phyloP scores from a whole-genome alignment of 1,140 invertebrate genomes.

The Penaeus indicus region DNA sequence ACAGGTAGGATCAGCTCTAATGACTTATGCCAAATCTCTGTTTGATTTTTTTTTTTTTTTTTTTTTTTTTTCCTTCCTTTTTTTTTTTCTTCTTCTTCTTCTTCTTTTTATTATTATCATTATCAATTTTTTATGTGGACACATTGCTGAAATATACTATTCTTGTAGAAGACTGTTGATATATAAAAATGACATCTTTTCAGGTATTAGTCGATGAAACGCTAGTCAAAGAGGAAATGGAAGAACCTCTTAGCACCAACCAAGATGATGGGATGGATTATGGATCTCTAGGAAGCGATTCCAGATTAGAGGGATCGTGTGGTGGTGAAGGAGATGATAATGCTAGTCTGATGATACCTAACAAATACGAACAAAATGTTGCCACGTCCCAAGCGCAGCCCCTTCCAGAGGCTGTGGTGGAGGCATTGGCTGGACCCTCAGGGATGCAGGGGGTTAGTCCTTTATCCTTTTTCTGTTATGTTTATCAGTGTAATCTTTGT shows the following conservation, averaged over 20 bases:
- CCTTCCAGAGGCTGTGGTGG: conserved; percentile 64
- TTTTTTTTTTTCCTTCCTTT: no score
- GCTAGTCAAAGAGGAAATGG: conserved; percentile 60
- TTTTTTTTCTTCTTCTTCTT: no score
- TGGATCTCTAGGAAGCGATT: conserved; percentile 54
- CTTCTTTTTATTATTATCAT: no score
- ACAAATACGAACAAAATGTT: conserved; percentile 48
- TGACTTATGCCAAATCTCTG: no score
- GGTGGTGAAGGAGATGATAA: conserved; percentile 41
- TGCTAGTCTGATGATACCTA: conserved; percentile 38
- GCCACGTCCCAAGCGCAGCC: conserved; percentile 54
- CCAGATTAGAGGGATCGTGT: conserved; percentile 44
- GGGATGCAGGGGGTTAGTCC: conserved; percentile 63
- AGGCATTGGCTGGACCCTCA: conserved; percentile 65
- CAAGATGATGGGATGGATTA: conserved; percentile 61
- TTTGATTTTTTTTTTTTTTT: no score
- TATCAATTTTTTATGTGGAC: no score
- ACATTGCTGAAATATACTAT: no score
- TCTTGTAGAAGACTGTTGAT: no score
- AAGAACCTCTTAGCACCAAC: conserved; percentile 29
- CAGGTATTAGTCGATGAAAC: conserved; percentile 56
- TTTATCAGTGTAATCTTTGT: no score
- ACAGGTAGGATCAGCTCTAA: neutral
- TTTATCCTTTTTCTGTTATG: no score
- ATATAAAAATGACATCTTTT: neutral